Base-by-base conservation (phyloP, 2,888 invertebrate genomes). In the Hybos culiciformis region DNA sequence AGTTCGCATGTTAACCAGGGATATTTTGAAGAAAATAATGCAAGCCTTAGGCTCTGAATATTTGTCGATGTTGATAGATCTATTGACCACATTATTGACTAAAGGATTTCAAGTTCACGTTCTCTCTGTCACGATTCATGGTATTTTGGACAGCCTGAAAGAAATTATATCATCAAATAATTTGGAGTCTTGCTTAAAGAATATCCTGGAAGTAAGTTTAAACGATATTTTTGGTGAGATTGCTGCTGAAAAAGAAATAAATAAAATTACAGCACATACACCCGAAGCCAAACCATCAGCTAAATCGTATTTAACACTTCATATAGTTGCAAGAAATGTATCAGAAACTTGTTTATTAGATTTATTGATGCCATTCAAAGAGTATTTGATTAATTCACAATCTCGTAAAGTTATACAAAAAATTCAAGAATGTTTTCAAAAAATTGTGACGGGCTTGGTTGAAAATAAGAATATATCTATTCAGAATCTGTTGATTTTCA, bases 71-170 rank as follows among this genome's bases (percentile, higher is more conserved):
- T 66, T 96, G 18, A 63, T 96, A 11, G 77, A 77, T 46, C 91
- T 93, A 63, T 75, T 97, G 61, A 78, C 80, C 26, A 69, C 82
- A 5, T 66, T 88, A 17, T 69, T 97, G 42, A 86, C 80, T 0
- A 76, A 82, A 58, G 97, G 97, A 11, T 97, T 85, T 60, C 93
- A 94, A 71, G 79, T 90, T 3, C 96, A 97, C 56, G 94, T 97
- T 0, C 68, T 97, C 41, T 84, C 85, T 4, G 91, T 80, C 47
- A 92, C 94, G 0, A 74, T 91, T 17, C 88, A 94, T 58, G 75
- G 82, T 0, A 76, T 97, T 5, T 66, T 97, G 40, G 77, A 77
- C 44, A 75, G 78, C 20, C 61, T 93, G 42, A 80, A 78, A 56
- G 67, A 72, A 0, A 65, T 72, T n/a, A 77, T 92, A 46, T 72